Evolutionary conservation across 2,888 invertebrate genomes (phyloP), one percentile per base, ranked within the genome.

Genomic region (Megamerina dolium): DNA sequence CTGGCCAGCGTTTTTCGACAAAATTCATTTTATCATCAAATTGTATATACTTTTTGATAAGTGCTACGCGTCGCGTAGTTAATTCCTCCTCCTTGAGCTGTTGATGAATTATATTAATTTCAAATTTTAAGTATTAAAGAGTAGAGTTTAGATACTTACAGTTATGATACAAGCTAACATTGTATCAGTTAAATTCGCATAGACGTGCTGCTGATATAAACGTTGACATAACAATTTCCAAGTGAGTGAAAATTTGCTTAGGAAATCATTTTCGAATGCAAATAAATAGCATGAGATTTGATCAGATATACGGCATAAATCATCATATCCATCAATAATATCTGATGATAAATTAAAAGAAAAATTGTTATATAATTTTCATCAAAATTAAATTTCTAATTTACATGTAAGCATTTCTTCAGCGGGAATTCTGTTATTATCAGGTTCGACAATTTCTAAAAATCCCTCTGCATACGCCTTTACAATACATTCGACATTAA

Each of bases 181-280:
- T 51, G 74, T 75, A 53, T 74, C 75, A 54, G 77, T 75, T 43
- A 79, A 70, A 34, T 78, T 77, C 36, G 74, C 59, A 55, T 73
- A 69, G 45, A 72, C 68, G 56, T 68, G 69, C 45, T 69, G 66
- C 47, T 82, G 81, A 69, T 82, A 83, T 54, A 84, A 73, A 52
- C 80, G 78, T 60, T 82, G 81, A 64, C 82, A 82, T 49, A 83
- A 74, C 55, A 79, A 70, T 56, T 78, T 77, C 84, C 84, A 84
- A 2, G 80, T 80, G 32, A 84, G 73, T 53, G 78, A 77, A 57
- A 82, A 82, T 56, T 77, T 77, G 48, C 76, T 75, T 49, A 84
- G 66, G 62, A 82, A 80, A 53, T 77, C 76, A 37, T 73, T 73
- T 66, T 82, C 80, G 57, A 83, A 70, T 38, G 80, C 78, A 56